phyloP scores from a whole-genome alignment of 2,797 vertebrate genomes.

The Emys orbicularis region DNA sequence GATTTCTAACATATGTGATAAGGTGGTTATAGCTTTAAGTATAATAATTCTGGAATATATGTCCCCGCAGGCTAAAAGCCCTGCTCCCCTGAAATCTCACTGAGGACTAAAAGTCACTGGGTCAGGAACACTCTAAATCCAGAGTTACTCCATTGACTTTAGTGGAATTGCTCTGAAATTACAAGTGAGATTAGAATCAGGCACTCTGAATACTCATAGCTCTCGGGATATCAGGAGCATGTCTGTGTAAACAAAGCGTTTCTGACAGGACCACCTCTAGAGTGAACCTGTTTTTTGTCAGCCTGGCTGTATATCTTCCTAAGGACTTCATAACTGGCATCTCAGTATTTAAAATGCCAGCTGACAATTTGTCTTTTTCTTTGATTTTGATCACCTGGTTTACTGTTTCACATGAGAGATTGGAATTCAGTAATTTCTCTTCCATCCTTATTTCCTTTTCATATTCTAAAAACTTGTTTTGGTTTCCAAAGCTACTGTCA shows the following conservation, averaged over 20 bases:
- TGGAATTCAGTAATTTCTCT: background rate
- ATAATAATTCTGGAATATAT: background rate
- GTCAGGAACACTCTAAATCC: background rate
- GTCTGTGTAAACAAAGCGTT: conserved; percentile 39
- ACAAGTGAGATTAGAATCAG: background rate
- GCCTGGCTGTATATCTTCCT: conserved; percentile 19
- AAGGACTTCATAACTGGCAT: conserved; percentile 11
- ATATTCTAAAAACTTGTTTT: background rate
- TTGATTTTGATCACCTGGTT: conserved; percentile 26
- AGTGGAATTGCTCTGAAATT: background rate
- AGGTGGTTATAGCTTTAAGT: background rate
- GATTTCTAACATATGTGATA: accelerated
- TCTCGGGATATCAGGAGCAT: conserved; percentile 8
- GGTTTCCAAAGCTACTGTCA: background rate
- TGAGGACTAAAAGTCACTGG: background rate
- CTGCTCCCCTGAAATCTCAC: background rate
- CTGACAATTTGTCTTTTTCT: conserved; percentile 28
- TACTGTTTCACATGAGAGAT: conserved; percentile 15
- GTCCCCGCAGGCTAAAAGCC: background rate
- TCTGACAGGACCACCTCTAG: conserved; percentile 50
- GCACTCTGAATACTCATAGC: conserved; percentile 23
- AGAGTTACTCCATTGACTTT: background rate
- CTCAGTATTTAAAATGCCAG: background rate
- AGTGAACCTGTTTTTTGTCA: conserved; percentile 57
- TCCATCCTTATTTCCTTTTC: background rate